Conservation (phyloP, 2,888 invertebrate genomes). For the Boloria selene region DNA sequence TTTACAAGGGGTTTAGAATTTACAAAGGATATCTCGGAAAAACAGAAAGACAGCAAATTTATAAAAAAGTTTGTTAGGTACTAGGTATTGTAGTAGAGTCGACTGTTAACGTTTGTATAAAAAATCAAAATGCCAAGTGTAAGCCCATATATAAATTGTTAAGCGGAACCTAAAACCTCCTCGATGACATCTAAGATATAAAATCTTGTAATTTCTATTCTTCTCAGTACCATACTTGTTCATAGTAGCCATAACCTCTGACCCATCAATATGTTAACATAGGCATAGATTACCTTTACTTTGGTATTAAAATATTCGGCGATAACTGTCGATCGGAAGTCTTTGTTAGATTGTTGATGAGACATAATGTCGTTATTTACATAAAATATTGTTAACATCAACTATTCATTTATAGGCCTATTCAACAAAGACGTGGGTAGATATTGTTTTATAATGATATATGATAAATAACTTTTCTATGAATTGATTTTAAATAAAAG, state of each 20-base stretch:
- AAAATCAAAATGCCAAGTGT: too few relatives aligned
- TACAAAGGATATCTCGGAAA: too few relatives aligned
- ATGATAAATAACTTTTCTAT: constrained; percentile 17
- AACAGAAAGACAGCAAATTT: too few relatives aligned
- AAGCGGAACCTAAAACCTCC: too few relatives aligned
- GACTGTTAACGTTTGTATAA: too few relatives aligned
- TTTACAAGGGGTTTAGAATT: too few relatives aligned
- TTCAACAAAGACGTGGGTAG: constrained; percentile 8
- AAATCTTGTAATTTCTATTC: background rate
- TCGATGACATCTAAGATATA: background rate
- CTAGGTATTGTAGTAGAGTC: too few relatives aligned
- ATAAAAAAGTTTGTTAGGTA: too few relatives aligned
- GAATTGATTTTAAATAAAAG: background rate
- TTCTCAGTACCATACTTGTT: background rate
- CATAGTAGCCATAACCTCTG: constrained; percentile 16
- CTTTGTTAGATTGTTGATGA: constrained; percentile 22
- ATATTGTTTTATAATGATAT: background rate
- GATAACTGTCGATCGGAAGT: constrained; percentile 23
- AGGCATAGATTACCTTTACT: background rate
- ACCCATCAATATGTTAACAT: constrained; percentile 25
- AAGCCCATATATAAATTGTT: too few relatives aligned
- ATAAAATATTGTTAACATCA: constrained; percentile 21
- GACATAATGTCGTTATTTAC: constrained; percentile 24
- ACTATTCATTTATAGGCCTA: constrained; percentile 7
- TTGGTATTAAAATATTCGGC: constrained; percentile 23